Evolutionary conservation across 2,113 vertebrate genomes (phyloP).

Genomic region (Chionis minor): DNA sequence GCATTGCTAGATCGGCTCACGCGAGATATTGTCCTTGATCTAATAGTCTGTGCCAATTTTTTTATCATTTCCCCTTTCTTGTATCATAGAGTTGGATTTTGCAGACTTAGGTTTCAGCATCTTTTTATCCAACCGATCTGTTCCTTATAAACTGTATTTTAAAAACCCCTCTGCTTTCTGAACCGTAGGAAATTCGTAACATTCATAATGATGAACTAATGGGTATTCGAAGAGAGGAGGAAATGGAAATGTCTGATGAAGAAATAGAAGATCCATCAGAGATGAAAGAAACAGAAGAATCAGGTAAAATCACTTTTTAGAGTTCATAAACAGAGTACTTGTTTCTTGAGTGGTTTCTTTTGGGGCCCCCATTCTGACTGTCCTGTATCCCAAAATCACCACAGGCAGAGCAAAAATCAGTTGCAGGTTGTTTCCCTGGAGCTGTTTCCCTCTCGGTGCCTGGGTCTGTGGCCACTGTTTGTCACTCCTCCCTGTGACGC

Average conservation of each 20-base stretch:
- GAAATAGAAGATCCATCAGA: constrained; percentile 86
- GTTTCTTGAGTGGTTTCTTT: too few species aligned
- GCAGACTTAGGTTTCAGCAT: background rate
- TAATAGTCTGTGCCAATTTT: background rate
- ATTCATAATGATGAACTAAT: constrained; percentile 97
- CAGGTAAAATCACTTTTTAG: constrained; percentile 75
- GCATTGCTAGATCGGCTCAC: background rate
- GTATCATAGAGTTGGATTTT: background rate
- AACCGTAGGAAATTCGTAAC: constrained; percentile 91
- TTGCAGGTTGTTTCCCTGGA: too few species aligned
- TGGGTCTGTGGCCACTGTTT: too few species aligned
- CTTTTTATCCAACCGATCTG: background rate
- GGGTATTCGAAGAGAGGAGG: constrained; percentile 94
- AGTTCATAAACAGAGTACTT: too few species aligned
- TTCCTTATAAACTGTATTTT: background rate
- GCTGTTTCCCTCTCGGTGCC: too few species aligned
- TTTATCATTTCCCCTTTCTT: background rate
- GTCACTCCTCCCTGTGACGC: too few species aligned
- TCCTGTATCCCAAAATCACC: too few species aligned
- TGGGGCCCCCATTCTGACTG: too few species aligned
- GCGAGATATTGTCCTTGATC: background rate
- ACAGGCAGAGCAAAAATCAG: too few species aligned
- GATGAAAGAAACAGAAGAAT: constrained; percentile 89
- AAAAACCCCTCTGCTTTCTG: constrained; percentile 23
- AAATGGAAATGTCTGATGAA: constrained; percentile 99